Evolutionary conservation across 2,113 vertebrate genomes (phyloP).

Genomic region (Channa maculata): DNA sequence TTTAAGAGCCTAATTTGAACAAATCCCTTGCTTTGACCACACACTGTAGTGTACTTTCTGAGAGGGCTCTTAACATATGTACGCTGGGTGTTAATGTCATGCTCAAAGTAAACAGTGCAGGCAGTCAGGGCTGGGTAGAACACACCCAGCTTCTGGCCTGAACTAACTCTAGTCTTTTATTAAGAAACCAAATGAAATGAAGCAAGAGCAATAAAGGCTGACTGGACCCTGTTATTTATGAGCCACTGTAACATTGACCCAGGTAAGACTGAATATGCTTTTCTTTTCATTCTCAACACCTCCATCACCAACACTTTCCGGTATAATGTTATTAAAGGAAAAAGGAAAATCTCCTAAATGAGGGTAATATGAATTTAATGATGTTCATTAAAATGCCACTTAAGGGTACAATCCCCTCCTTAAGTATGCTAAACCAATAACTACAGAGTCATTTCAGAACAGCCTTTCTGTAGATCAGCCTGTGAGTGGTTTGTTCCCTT

Average conservation of each 20-base stretch:
- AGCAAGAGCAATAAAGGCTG: constrained; percentile 55
- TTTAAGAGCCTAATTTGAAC: constrained; percentile 86
- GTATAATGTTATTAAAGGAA: not conserved
- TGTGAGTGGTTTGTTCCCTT: constrained; percentile 24
- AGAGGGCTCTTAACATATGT: constrained; percentile 73
- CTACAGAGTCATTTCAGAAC: constrained; percentile 38
- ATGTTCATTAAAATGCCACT: constrained; percentile 5
- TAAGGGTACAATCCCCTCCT: not conserved
- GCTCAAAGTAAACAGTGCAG: constrained; percentile 71
- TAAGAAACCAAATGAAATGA: constrained; percentile 67
- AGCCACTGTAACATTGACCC: constrained; percentile 40
- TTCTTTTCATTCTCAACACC: constrained; percentile 16
- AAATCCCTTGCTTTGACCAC: constrained; percentile 80
- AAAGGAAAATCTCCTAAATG: not conserved
- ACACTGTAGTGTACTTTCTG: constrained; percentile 73
- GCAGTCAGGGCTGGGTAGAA: constrained; percentile 57
- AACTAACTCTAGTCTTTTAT: constrained; percentile 67
- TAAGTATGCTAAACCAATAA: not conserved
- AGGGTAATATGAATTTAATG: not conserved
- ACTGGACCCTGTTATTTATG: constrained; percentile 69
- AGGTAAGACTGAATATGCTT: constrained; percentile 43
- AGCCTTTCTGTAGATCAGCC: constrained; percentile 27
- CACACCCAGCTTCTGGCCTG: constrained; percentile 61
- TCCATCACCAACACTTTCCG: not conserved
- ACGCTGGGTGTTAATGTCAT: constrained; percentile 77